A percentile compares a stretch with the other conserved stretches of the same genome.
Conservation (phyloP, 1,140 invertebrate species). For the Trichonephila clavipes region DNA sequence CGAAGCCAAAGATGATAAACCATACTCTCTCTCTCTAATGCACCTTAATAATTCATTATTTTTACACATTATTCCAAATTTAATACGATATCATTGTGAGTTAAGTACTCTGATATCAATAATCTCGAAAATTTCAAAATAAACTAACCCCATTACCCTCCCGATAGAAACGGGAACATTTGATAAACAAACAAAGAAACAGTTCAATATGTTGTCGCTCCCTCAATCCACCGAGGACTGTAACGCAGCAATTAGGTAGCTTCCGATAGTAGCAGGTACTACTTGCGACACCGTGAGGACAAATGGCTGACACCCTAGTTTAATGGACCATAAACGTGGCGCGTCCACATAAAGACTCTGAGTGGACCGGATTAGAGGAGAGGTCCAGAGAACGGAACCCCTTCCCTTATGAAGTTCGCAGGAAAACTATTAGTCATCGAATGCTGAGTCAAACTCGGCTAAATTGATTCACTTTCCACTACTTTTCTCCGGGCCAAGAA, state of each 20-base stretch:
- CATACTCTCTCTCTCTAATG: too few species aligned
- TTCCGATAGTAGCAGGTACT: constrained; percentile 61
- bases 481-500: neutral
- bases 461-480: constrained; percentile 13
- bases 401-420: neutral
- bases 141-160: too few species aligned
- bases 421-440: constrained; percentile 57
- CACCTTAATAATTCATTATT: too few species aligned
- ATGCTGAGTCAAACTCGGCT: neutral
- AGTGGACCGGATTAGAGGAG: constrained; percentile 40
- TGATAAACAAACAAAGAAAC: neutral
- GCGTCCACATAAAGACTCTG: constrained; percentile 57
- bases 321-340: constrained; percentile 73
- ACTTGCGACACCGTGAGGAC: constrained; percentile 57
- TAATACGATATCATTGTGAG: too few species aligned
- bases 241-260: constrained; percentile 64
- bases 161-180: too few species aligned
- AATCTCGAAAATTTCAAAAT: too few species aligned
- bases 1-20: too few species aligned
- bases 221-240: constrained; percentile 7
- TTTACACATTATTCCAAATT: too few species aligned
- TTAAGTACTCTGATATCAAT: too few species aligned
- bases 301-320: constrained; percentile 75
- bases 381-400: constrained; percentile 25
- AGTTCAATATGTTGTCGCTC: constrained; percentile 24